phyloP scores from a whole-genome alignment of 2,797 vertebrate genomes.

The Scleropages formosus region DNA sequence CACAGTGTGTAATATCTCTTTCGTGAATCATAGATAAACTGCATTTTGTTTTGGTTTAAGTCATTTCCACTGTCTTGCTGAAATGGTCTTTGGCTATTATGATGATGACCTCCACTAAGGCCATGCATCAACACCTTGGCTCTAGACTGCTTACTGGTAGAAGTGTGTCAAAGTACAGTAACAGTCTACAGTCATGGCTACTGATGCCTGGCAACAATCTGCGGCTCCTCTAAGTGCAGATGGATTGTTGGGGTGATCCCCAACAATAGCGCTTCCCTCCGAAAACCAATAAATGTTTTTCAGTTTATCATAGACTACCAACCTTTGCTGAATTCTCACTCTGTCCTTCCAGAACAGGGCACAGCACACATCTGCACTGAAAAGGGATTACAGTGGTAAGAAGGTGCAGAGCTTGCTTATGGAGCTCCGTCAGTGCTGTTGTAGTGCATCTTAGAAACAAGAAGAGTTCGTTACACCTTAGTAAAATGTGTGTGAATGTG shows the following conservation, averaged over 20 bases:
- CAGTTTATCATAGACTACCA: not conserved
- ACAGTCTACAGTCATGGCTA: constrained; percentile 99
- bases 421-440: not conserved
- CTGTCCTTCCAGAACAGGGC: not conserved
- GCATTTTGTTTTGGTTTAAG: not conserved
- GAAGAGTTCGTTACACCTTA: not conserved
- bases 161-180: constrained; percentile 84
- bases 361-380: not conserved
- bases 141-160: constrained; percentile 99
- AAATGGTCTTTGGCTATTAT: not conserved
- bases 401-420: not conserved
- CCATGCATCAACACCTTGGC: constrained; percentile 91
- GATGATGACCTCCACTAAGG: not conserved
- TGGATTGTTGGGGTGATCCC: not conserved
- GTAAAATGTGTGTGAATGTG: not conserved
- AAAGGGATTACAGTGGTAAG: not conserved
- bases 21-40: constrained; percentile 13
- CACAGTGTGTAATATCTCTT: not conserved
- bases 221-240: constrained; percentile 37
- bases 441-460: not conserved
- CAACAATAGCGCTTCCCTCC: not conserved
- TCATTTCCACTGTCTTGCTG: not conserved
- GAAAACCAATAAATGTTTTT: constrained; percentile 1
- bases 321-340: not conserved
- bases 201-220: constrained; percentile 87